phyloP scores from a whole-genome alignment of 2,113 vertebrate species.

The Mus pahari region DNA sequence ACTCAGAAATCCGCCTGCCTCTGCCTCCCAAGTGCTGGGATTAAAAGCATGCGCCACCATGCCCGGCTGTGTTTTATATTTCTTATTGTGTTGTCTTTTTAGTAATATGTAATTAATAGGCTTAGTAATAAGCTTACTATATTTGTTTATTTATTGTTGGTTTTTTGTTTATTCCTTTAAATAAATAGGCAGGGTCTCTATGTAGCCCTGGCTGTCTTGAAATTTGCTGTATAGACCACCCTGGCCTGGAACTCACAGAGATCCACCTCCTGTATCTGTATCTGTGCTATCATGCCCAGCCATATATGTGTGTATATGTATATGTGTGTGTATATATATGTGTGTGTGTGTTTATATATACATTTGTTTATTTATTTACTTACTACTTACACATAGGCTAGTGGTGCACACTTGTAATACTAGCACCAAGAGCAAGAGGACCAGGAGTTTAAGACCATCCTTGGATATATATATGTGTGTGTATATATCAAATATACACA shows the following conservation, averaged over 20 bases:
- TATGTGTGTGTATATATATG: no score
- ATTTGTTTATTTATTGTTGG: not conserved
- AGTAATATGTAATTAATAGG: not conserved
- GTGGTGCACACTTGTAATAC: not conserved
- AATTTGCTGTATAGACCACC: not conserved
- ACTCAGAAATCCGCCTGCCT: no score
- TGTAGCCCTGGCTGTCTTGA: not conserved
- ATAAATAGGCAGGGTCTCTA: not conserved
- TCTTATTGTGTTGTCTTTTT: slow-evolving; percentile 21
- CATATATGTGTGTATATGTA: no score
- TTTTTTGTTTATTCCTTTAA: not conserved
- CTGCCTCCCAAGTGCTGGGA: no score
- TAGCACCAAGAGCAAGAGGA: not conserved
- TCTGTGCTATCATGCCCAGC: not conserved
- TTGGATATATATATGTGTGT: no score
- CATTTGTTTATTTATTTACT: no score
- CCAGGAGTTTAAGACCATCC: not conserved
- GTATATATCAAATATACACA: no score
- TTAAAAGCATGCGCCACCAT: no score
- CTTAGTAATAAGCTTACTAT: not conserved
- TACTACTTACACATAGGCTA: not conserved
- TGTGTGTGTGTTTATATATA: no score
- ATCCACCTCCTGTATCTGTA: not conserved
- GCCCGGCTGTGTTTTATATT: slow-evolving; percentile 41
- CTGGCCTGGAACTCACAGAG: not conserved